Percentiles rank a stretch among this genome's conserved stretches.
phyloP scores from a whole-genome alignment of 2,113 vertebrate species.

The Lonchura striata region DNA sequence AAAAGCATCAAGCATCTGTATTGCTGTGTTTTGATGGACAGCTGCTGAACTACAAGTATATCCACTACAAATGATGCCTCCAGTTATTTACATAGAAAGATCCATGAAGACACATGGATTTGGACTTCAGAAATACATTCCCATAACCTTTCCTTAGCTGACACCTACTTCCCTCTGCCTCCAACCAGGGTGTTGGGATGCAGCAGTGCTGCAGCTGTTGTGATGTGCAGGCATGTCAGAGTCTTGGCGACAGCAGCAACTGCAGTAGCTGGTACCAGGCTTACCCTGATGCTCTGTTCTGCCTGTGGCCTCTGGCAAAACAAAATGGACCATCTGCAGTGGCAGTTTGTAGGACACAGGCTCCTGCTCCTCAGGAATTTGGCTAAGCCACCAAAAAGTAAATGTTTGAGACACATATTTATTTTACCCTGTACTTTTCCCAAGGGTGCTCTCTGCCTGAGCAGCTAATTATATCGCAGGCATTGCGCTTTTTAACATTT shows the following conservation, averaged over 20 bases:
- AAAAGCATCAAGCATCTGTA: background rate
- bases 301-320: background rate
- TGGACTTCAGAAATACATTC: background rate
- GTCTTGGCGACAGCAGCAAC: background rate
- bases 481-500: conserved; percentile 44
- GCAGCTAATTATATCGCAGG: background rate
- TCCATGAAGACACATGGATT: background rate
- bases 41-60: background rate
- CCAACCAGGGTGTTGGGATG: background rate
- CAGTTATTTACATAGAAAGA: background rate
- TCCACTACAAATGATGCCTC: background rate
- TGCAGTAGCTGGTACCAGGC: background rate
- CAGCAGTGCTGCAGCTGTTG: background rate
- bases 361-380: conserved; percentile 19
- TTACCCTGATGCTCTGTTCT: background rate
- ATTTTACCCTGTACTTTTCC: conserved; percentile 49
- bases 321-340: background rate
- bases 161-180: background rate
- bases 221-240: background rate
- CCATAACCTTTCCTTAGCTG: background rate
- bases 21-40: background rate
- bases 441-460: conserved; percentile 34
- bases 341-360: background rate
- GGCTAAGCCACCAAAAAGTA: conserved; percentile 52
- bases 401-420: conserved; percentile 31